Evolutionary conservation across 2,113 vertebrate genomes (phyloP).

Genomic region (Stictonetta naevosa): DNA sequence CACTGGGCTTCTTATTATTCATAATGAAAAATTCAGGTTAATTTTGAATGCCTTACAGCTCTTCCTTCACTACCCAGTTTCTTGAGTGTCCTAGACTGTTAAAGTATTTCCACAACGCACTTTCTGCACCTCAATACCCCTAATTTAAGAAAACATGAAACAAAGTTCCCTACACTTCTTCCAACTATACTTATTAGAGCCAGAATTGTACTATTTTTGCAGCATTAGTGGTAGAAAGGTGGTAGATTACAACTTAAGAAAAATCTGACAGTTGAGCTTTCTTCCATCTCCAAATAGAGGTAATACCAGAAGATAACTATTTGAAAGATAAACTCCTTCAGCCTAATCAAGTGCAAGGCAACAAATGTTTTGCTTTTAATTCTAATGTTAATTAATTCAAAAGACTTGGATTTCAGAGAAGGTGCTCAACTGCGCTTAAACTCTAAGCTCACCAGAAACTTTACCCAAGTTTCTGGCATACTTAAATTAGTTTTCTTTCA

Average conservation of each 20-base stretch:
- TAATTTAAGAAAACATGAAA: neutral
- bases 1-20: neutral
- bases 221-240: neutral
- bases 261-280: neutral
- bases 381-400: neutral
- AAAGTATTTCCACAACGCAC: neutral
- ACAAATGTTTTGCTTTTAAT: neutral
- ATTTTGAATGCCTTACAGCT: neutral
- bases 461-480: neutral
- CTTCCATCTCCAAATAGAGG: neutral
- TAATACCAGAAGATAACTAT: neutral
- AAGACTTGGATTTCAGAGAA: neutral
- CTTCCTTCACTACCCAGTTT: neutral
- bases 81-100: neutral
- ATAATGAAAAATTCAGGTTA: neutral
- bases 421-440: neutral
- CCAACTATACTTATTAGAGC: neutral
- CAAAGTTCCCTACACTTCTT: neutral
- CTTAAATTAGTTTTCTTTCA: too few relatives aligned
- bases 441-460: neutral
- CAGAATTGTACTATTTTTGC: neutral
- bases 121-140: neutral
- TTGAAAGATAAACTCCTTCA: constrained; percentile 17
- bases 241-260: neutral
- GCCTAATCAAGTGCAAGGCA: neutral